Base-by-base conservation (phyloP, 2,113 vertebrate genomes). In the Mugil cephalus region DNA sequence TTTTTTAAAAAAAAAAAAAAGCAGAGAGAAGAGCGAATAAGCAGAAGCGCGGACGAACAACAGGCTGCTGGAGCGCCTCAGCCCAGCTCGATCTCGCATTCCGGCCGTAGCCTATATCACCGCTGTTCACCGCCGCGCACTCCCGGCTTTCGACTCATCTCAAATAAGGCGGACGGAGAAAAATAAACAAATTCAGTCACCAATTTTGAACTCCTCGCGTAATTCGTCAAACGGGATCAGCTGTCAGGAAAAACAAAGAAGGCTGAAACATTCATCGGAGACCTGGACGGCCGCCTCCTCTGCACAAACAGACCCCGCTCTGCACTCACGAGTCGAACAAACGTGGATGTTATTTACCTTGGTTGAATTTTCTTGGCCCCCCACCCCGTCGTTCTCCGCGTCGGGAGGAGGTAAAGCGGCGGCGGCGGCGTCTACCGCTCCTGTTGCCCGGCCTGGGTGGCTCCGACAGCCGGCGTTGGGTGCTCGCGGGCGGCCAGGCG, bases 51-150 rank as follows among this genome's bases (percentile, higher is more conserved):
- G 17, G 69, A 64, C 54, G 79, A 21, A 85, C 82, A 91, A 87
- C 86, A 87, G 86, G 89, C 85, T 80, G 87, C 12, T 75, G n/a
- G 63, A 19, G 64, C 69, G 17, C 67, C 11, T 46, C 42, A 10
- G 24, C 15, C 58, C 48, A 15, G 74, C 66, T 15, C 4, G 4
- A 61, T 63, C 81, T 43, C 38, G 47, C 60, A 79, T 74, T 63
- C 80, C 73, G 64, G 60, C 39, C 66, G 1, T 56, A n/a, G n/a
- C n/a, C n/a, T n/a, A 12, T 70, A 30, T 30, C 24, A 30, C 24
- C 60, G 53, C 51, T 11, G 51, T 62, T 60, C 10, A 39, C 56
- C 24, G 70, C 9, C 7, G 17, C 24, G 40, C 10, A 75, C 48
- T 71, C 36, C 11, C 53, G 13, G 50, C 48, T 30, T 30, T 30